Evolutionary conservation across 2,797 vertebrate genomes (phyloP).

Genomic region (Halcyon chelicuti): DNA sequence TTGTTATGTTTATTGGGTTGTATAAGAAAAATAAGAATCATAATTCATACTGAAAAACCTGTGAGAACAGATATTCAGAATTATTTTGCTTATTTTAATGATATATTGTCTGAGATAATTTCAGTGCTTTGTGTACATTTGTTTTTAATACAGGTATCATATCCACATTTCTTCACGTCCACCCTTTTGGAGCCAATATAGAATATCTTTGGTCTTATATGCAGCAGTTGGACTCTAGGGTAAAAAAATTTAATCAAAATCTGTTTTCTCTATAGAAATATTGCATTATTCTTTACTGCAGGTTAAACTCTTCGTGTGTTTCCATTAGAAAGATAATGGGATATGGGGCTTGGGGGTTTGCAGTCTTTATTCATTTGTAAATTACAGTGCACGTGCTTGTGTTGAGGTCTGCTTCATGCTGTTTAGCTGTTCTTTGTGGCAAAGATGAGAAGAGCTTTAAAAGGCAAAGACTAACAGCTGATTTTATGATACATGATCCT

Average conservation of each 20-base stretch:
- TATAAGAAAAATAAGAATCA: conserved; percentile 11
- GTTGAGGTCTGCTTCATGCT: not conserved
- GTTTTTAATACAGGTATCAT: conserved; percentile 87
- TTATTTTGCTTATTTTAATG: not conserved
- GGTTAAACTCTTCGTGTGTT: not conserved
- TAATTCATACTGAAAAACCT: conserved; percentile 17
- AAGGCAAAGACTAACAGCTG: not conserved
- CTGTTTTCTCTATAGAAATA: conserved; percentile 53
- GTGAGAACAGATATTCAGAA: not conserved
- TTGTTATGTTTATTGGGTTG: conserved; percentile 5
- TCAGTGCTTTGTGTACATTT: conserved; percentile 3
- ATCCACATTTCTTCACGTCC: conserved; percentile 96
- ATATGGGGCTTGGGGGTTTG: conserved; percentile 32
- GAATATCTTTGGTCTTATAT: conserved; percentile 98
- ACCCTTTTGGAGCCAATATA: conserved; percentile 96
- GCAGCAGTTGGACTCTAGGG: conserved; percentile 94
- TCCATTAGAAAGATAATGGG: conserved; percentile 2
- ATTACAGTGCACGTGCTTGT: not conserved
- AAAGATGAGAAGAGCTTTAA: conserved; percentile 18
- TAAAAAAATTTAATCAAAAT: conserved; percentile 71
- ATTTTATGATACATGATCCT: not conserved
- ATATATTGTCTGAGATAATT: not conserved
- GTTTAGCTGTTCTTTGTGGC: conserved; percentile 7
- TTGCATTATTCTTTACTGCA: conserved; percentile 26
- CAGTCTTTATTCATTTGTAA: conserved; percentile 13